Percentiles rank a stretch among this genome's conserved stretches.
phyloP scores from a whole-genome alignment of 1,140 invertebrate species.

The Drosophila micromelanica region DNA sequence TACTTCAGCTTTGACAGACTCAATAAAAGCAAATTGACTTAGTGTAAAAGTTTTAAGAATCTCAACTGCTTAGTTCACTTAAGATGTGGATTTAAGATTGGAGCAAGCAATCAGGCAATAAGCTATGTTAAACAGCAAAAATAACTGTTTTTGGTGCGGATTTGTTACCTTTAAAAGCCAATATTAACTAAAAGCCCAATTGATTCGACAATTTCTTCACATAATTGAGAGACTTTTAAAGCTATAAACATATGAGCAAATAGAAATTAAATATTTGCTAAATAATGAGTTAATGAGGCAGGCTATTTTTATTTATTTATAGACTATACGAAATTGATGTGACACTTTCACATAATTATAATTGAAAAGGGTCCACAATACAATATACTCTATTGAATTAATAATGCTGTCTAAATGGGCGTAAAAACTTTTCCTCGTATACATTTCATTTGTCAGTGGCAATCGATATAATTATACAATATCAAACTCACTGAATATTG shows the following conservation, averaged over 20 bases:
- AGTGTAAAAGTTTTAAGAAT: constrained; percentile 10
- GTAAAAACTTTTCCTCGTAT: constrained; percentile 19
- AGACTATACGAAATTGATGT: not conserved
- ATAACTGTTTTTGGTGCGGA: not conserved
- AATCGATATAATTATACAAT: not conserved
- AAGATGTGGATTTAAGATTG: not conserved
- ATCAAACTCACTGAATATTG: constrained; percentile 41
- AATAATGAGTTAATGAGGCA: too few relatives aligned
- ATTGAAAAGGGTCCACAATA: constrained; percentile 29
- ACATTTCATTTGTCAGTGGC: not conserved
- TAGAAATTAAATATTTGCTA: too few relatives aligned
- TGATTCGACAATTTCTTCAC: too few relatives aligned
- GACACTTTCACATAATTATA: constrained; percentile 7
- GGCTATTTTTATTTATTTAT: too few relatives aligned
- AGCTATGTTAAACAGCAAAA: not conserved
- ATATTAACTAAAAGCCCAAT: too few relatives aligned
- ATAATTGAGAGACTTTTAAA: too few relatives aligned
- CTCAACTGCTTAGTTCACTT: constrained; percentile 2
- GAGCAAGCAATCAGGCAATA: too few relatives aligned
- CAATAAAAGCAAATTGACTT: not conserved
- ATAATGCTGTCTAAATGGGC: constrained; percentile 12
- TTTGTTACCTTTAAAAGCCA: not conserved
- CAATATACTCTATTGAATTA: constrained; percentile 4
- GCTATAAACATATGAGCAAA: too few relatives aligned
- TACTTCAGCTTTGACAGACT: too few relatives aligned